Conservation (phyloP, 30 jellyfish, hydroid and myxozoan genomes). For the Hydractinia echinata region DNA sequence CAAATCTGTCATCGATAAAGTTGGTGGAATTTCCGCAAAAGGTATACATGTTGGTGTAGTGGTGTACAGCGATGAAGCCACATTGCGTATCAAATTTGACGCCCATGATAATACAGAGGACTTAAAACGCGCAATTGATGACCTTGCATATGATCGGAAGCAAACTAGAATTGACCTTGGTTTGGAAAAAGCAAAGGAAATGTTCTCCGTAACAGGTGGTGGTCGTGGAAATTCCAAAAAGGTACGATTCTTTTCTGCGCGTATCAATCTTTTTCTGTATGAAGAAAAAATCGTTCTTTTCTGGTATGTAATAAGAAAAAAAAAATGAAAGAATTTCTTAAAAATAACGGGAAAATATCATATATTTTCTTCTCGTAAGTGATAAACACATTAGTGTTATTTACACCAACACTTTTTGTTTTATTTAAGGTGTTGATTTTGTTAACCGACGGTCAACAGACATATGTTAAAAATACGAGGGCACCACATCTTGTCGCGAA, state of each 20-base stretch:
- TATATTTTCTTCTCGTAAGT: no score
- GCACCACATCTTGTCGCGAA: slow-evolving; percentile 55
- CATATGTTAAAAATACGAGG: slow-evolving; percentile 51
- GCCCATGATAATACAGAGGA: slow-evolving; percentile 22
- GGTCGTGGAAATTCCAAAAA: slow-evolving; percentile 73
- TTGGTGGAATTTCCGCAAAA: slow-evolving; percentile 65
- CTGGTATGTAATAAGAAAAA: no score
- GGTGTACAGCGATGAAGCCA: slow-evolving; percentile 70
- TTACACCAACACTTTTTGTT: background rate
- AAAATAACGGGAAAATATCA: no score
- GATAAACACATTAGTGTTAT: no score
- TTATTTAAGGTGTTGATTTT: slow-evolving; percentile 58
- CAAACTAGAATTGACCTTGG: slow-evolving; percentile 81
- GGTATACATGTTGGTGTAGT: slow-evolving; percentile 77
- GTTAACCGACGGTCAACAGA: slow-evolving; percentile 88
- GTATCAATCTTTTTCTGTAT: no score
- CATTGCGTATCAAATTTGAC: slow-evolving; percentile 43
- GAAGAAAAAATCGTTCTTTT: no score
- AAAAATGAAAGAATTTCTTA: no score
- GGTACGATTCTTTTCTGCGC: slow-evolving; percentile 13
- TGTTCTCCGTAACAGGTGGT: slow-evolving; percentile 54
- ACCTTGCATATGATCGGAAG: slow-evolving; percentile 62
- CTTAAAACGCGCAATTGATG: slow-evolving; percentile 43
- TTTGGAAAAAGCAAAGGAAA: slow-evolving; percentile 41
- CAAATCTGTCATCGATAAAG: slow-evolving; percentile 49